phyloP scores from a whole-genome alignment of 2,888 invertebrate genomes.

The Microplitis manilae region DNA sequence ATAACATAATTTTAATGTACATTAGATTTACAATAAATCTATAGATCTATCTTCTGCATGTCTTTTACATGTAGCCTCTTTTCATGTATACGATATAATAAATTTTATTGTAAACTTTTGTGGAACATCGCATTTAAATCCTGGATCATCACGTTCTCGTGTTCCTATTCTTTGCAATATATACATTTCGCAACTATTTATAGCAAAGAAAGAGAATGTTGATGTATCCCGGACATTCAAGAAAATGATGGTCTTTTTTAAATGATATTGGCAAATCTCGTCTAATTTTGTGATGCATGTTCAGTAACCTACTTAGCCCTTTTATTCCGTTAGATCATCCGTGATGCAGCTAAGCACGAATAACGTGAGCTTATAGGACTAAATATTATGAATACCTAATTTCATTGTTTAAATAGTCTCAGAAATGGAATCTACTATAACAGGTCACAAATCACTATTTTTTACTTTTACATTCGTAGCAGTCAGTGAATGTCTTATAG shows the following conservation, averaged over 20 bases:
- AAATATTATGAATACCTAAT: neutral
- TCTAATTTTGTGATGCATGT: neutral
- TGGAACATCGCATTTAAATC: neutral
- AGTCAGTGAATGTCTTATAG: neutral
- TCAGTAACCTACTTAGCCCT: neutral
- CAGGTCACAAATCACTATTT: conserved; percentile 56
- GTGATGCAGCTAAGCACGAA: neutral
- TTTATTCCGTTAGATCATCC: neutral
- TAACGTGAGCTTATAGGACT: conserved; percentile 9
- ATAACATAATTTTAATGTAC: too few relatives aligned
- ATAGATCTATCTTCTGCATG: neutral
- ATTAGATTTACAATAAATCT: too few relatives aligned
- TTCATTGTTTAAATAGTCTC: neutral
- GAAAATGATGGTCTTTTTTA: conserved; percentile 27
- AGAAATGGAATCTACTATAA: conserved; percentile 43
- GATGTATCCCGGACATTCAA: conserved; percentile 35
- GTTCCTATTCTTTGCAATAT: neutral
- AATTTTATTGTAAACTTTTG: neutral
- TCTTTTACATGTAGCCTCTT: neutral
- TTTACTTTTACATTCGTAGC: conserved; percentile 36
- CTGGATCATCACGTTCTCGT: conserved; percentile 1
- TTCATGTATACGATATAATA: neutral
- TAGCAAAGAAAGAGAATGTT: conserved; percentile 33
- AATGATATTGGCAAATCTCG: neutral
- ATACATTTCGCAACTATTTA: conserved; percentile 9